Evolutionary conservation across 2,888 invertebrate species (phyloP), one percentile per base, ranked within the genome.

Genomic region (Zhuqinia jingwanae): DNA sequence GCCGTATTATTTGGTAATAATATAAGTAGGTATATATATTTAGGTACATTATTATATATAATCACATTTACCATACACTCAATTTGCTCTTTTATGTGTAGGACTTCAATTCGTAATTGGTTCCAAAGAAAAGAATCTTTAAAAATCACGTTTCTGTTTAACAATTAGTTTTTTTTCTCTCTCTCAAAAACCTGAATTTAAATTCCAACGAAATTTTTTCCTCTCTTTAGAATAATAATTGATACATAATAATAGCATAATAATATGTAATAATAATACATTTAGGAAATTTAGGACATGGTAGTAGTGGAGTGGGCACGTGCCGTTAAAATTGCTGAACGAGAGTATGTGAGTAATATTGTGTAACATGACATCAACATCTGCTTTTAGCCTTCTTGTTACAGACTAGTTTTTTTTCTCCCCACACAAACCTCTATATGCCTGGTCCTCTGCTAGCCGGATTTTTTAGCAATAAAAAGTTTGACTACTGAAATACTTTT

Each of bases 281-380:
- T 45, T 58, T 47, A 22, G 6, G 5, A 36, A 83, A 83, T 73
- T 73, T 15, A 15, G 75, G 42, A 20, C 65, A 81, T 36, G 36
- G n/a, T n/a, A n/a, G n/a, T n/a, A n/a, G 0, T 13, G 42, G 17
- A 13, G 50, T 25, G 27, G 75, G 65, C 83, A 83, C 75, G 83
- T 83, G 83, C 76, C 53, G 20, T 36, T 15, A 45, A 76, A 83
- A 76, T 83, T 58, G 45, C 73, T 47, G 73, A 73, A 36, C 8
- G 8, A 36, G 36, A 6, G 5, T 36, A 36, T 3, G 36, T 36
- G 3, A 6, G 36, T 36, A 36, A 36, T 8, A 8, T 36, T 6
- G n/a, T n/a, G 25, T 80, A 70, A 60, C 77, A 17, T 60, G 77
- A 77, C 45, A 77, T 25, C 30, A 77, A 58, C 60, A 75, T 75